Evolutionary conservation across 2,797 vertebrate genomes (phyloP).

Genomic region (Thripadectes ignobilis): DNA sequence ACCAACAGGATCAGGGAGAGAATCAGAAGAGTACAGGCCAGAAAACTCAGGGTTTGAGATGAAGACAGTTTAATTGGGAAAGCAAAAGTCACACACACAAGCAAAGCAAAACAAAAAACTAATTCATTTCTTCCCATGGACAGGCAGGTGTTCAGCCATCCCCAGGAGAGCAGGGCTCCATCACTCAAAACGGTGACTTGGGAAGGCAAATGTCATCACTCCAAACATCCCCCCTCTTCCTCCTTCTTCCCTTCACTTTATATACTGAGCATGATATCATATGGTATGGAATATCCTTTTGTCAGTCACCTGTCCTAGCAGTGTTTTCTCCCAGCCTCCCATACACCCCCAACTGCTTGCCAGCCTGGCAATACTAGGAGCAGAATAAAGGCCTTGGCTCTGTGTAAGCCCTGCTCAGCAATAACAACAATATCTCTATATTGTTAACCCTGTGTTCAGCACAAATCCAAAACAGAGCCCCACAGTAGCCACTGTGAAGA

Average conservation of each 20-base stretch:
- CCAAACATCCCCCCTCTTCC: not conserved
- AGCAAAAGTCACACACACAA: not conserved
- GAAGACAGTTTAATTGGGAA: not conserved
- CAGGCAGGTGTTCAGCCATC: not conserved
- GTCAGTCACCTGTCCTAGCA: not conserved
- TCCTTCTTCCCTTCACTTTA: not conserved
- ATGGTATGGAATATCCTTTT: not conserved
- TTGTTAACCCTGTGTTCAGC: not conserved
- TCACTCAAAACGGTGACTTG: not conserved
- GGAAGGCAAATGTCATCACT: not conserved
- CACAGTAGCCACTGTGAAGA: too few species aligned
- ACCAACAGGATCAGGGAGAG: not conserved
- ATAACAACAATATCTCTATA: not conserved
- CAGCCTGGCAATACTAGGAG: not conserved
- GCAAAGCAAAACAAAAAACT: not conserved
- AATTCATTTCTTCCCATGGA: not conserved
- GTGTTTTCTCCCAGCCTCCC: accelerated
- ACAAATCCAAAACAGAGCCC: not conserved
- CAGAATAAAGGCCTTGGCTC: not conserved
- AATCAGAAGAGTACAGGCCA: not conserved
- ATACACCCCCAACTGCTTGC: not conserved
- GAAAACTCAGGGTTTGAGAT: not conserved
- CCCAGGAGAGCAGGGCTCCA: not conserved
- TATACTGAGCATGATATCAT: not conserved
- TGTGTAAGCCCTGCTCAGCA: not conserved